Conservation (phyloP, 2,113 vertebrate genomes). For the Girardinichthys multiradiatus region DNA sequence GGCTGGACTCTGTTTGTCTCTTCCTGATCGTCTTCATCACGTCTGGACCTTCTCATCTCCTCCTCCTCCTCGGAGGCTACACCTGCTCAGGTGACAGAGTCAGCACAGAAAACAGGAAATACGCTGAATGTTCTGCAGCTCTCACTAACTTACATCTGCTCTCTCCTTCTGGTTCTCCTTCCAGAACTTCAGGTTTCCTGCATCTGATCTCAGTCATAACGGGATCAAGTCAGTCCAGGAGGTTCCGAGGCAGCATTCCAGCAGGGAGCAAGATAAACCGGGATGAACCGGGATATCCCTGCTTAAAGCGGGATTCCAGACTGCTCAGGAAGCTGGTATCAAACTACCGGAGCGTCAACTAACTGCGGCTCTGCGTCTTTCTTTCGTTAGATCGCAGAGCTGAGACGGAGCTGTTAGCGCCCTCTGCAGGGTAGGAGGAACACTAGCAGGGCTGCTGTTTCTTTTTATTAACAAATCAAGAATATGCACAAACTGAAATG, state of each 20-base stretch:
- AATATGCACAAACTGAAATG: no score
- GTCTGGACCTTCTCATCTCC: conserved; percentile 1
- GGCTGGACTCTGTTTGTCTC: conserved; percentile 2
- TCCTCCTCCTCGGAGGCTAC: not conserved
- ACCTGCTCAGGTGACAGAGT: conserved; percentile 2
- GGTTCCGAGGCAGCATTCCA: conserved; percentile 74
- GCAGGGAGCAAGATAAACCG: conserved; percentile 21
- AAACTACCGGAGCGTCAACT: no score
- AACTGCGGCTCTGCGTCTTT: no score
- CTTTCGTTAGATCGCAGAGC: no score
- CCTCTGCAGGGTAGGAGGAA: no score
- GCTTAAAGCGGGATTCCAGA: no score
- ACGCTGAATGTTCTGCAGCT: not conserved
- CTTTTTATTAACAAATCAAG: no score
- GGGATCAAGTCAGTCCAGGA: conserved; percentile 13
- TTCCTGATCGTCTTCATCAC: conserved; percentile 12
- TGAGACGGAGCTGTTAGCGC: no score
- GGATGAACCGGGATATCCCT: no score
- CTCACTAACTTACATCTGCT: conserved; percentile 45
- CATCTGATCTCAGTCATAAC: conserved; percentile 73
- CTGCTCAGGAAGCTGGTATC: no score
- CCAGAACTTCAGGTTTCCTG: conserved; percentile 46
- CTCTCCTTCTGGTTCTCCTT: conserved; percentile 19
- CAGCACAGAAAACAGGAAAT: not conserved
- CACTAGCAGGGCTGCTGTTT: no score